Evolutionary conservation across 1,140 invertebrate genomes (phyloP).

Genomic region (Holcopasites calliopsidis): DNA sequence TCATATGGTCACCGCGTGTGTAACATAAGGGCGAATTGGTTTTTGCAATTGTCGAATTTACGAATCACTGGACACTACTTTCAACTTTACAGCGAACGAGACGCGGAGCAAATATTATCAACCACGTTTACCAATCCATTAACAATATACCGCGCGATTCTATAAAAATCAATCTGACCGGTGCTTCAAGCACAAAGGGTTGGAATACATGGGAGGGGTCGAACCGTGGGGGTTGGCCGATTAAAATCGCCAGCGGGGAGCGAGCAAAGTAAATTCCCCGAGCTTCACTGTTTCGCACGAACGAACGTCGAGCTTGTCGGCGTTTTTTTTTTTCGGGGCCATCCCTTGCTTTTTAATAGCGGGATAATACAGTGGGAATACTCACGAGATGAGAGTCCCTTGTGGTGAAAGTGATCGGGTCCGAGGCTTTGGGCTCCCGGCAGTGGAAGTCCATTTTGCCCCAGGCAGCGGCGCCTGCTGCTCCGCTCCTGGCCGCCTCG

Average conservation of each 20-base stretch:
- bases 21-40: no score
- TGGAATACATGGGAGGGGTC: background rate
- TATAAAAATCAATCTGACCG: background rate
- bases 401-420: constrained; percentile 95
- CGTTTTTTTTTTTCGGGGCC: background rate
- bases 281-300: background rate
- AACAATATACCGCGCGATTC: background rate
- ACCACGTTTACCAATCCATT: background rate
- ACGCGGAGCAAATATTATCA: no score
- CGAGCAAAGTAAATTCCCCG: background rate
- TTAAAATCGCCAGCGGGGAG: background rate
- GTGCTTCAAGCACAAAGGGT: background rate
- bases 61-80: no score
- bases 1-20: no score
- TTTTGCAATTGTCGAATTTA: no score
- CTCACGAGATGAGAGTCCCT: constrained; percentile 93
- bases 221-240: background rate
- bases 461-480: constrained; percentile 91
- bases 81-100: no score
- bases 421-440: constrained; percentile 90
- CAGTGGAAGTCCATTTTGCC: constrained; percentile 95
- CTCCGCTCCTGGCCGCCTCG: constrained; percentile 91
- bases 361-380: constrained; percentile 57
- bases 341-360: constrained; percentile 2
- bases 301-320: background rate